Percentiles rank a stretch among this genome's conserved stretches.
Conservation (phyloP, 2,797 vertebrate genomes). For the Molossus molossus region DNA sequence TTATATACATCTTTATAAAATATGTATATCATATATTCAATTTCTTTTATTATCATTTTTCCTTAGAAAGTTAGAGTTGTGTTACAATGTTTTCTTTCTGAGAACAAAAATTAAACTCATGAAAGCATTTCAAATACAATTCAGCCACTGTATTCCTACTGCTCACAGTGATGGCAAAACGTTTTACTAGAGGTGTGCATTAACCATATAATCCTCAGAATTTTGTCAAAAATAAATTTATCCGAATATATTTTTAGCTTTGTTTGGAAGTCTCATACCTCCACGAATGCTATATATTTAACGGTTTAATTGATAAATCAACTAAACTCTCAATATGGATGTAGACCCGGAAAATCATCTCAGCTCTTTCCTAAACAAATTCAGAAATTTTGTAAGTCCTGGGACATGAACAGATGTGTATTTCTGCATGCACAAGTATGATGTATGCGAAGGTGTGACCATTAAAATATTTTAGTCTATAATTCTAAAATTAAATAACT, state of each 20-base stretch:
- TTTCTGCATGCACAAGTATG: not conserved
- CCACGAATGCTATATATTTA: not conserved
- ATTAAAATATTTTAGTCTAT: conserved; percentile 16
- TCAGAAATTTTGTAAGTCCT: not conserved
- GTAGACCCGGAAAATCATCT: not conserved
- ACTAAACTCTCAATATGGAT: not conserved
- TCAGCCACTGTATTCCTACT: not conserved
- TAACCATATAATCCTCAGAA: conserved; percentile 33
- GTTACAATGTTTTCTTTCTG: not conserved
- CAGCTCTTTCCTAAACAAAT: conserved; percentile 18
- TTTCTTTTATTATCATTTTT: not conserved
- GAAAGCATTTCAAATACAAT: conserved; percentile 17
- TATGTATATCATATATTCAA: not conserved
- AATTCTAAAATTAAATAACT: conserved; percentile 5
- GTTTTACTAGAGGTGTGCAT: not conserved
- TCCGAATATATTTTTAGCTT: conserved; percentile 53
- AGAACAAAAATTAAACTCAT: not conserved
- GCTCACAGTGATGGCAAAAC: not conserved
- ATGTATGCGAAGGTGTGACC: conserved; percentile 16
- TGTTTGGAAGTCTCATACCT: conserved; percentile 27
- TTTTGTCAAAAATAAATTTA: conserved; percentile 21
- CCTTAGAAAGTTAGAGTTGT: conserved; percentile 2
- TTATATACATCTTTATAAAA: not conserved
- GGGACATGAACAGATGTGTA: not conserved
- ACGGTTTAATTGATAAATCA: not conserved